phyloP scores from a whole-genome alignment of 2,113 vertebrate genomes.

The Emydura subglobosa region DNA sequence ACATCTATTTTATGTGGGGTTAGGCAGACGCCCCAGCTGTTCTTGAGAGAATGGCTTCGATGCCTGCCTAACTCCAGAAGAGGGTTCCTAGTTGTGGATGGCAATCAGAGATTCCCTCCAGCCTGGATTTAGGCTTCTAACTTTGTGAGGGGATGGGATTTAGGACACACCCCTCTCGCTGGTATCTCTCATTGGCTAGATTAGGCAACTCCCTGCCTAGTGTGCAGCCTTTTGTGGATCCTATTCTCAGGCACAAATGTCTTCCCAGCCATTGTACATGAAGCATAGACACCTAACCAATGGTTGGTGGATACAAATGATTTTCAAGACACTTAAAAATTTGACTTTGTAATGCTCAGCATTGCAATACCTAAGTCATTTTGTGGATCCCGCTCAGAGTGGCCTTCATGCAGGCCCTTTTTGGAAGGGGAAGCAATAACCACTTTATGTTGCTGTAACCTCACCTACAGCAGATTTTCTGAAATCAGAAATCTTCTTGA shows the following conservation, averaged over 20 bases:
- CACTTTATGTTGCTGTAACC: conserved; percentile 25
- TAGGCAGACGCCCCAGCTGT: neutral
- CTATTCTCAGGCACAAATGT: neutral
- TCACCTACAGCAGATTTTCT: conserved; percentile 27
- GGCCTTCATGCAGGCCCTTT: conserved; percentile 21
- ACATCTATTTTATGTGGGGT: neutral
- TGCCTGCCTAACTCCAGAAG: neutral
- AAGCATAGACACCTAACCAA: neutral
- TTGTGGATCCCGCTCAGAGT: conserved; percentile 22
- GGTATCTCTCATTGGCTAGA: neutral
- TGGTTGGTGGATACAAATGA: neutral
- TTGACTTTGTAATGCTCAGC: neutral
- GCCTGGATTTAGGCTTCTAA: neutral
- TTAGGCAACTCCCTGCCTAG: neutral
- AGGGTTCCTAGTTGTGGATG: neutral
- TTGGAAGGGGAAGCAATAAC: conserved; percentile 36
- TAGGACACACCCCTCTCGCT: neutral
- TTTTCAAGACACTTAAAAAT: neutral
- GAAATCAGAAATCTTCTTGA: conserved; percentile 32
- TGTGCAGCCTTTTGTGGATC: neutral
- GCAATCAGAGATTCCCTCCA: neutral
- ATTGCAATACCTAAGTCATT: neutral
- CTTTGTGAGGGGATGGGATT: neutral
- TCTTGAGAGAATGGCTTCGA: neutral
- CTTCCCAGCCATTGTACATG: neutral